phyloP scores from a whole-genome alignment of 2,888 invertebrate genomes.

The Tupiocoris notatus region DNA sequence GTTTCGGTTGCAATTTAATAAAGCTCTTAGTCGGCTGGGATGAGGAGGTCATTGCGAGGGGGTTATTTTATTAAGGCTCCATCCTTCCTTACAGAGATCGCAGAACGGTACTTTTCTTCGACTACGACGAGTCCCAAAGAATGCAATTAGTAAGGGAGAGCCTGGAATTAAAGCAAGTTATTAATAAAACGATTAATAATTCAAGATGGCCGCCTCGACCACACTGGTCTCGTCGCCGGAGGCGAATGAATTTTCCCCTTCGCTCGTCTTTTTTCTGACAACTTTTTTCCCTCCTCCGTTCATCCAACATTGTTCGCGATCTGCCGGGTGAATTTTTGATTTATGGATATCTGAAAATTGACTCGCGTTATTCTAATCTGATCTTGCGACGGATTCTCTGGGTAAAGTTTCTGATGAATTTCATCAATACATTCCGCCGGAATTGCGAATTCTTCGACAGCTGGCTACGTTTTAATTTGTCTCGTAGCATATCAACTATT shows the following conservation, averaged over 20 bases:
- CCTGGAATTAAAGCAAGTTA: conserved; percentile 42
- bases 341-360: no score
- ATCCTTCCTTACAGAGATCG: conserved; percentile 13
- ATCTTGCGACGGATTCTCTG: no score
- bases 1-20: conserved; percentile 32
- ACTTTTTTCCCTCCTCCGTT: not conserved
- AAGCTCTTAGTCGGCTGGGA: not conserved
- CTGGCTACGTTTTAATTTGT: no score
- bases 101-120: conserved; percentile 34
- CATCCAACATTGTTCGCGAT: no score
- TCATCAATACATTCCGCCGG: no score
- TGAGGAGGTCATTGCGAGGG: not conserved
- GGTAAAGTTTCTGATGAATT: no score
- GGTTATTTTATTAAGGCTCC: conserved; percentile 30
- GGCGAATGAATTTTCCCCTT: conserved; percentile 27
- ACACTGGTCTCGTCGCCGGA: conserved; percentile 24
- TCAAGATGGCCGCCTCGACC: conserved; percentile 39
- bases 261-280: not conserved
- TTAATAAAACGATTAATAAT: conserved; percentile 43
- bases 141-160: conserved; percentile 41
- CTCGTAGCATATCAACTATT: no score
- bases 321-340: no score
- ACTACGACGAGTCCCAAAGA: conserved; percentile 29
- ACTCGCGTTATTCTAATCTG: no score
- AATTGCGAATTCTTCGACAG: no score